Percentiles rank a stretch among this genome's conserved stretches.
Evolutionary conservation across 2,113 vertebrate species (phyloP).

Genomic region (Hemicordylus capensis): DNA sequence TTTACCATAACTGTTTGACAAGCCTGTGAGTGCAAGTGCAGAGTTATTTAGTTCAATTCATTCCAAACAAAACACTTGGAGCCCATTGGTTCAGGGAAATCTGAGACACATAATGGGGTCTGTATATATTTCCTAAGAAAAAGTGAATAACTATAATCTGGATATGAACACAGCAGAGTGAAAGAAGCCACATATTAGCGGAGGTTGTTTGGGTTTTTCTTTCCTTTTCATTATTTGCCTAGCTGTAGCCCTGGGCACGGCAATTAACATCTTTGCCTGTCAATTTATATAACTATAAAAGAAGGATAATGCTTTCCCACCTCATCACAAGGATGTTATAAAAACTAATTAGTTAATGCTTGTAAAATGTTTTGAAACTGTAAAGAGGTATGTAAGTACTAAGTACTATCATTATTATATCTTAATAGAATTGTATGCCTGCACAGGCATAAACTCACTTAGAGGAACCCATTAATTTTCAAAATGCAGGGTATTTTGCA

Average conservation of each 20-base stretch:
- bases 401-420: conserved; percentile 37
- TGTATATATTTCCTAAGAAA: background rate
- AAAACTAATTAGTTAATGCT: conserved; percentile 32
- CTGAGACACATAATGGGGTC: background rate
- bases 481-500: conserved; percentile 16
- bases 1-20: background rate
- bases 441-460: conserved; percentile 28
- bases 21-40: background rate
- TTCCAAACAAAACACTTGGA: background rate
- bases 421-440: conserved; percentile 41
- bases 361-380: conserved; percentile 42
- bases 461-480: conserved; percentile 35
- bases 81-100: background rate
- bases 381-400: conserved; percentile 40
- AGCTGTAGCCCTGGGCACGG: conserved; percentile 5
- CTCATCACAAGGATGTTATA: conserved; percentile 28
- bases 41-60: background rate
- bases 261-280: conserved; percentile 23
- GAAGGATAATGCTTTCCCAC: conserved; percentile 22
- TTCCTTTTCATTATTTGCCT: conserved; percentile 12
- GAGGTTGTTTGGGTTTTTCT: background rate
- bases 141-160: background rate
- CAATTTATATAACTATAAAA: conserved; percentile 26
- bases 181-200: background rate
- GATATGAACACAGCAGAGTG: background rate